Conservation (phyloP, 2,113 vertebrate species). For the Corydoras maculifer region DNA sequence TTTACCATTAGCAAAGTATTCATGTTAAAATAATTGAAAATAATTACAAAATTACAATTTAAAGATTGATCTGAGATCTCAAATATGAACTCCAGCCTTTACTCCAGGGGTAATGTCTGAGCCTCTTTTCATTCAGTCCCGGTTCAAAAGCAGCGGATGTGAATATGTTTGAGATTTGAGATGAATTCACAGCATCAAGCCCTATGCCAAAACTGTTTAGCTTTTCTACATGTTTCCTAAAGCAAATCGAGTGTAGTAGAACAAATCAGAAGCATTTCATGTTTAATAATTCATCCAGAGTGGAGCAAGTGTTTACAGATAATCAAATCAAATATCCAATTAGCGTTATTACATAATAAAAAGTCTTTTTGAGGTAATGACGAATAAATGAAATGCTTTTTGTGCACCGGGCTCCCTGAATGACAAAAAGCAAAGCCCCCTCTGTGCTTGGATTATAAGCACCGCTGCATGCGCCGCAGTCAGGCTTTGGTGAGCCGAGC, state of each 20-base stretch:
- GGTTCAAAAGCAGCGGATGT: too few relatives aligned
- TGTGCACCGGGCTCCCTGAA: neutral
- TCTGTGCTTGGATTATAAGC: conserved; percentile 18
- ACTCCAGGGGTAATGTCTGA: too few relatives aligned
- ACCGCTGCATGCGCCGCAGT: neutral
- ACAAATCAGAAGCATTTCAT: conserved; percentile 3
- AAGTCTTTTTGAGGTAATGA: conserved; percentile 31
- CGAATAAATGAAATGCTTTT: conserved; percentile 15
- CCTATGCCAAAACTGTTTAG: neutral
- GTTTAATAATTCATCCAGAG: conserved; percentile 24
- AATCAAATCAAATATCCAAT: conserved; percentile 48
- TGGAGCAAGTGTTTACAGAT: conserved; percentile 35
- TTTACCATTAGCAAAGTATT: too few relatives aligned
- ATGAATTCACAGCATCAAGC: neutral
- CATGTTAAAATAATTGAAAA: too few relatives aligned
- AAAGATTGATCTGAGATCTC: too few relatives aligned
- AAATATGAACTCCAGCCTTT: too few relatives aligned
- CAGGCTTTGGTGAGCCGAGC: conserved; percentile 3
- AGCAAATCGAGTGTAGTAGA: conserved; percentile 2
- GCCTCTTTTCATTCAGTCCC: too few relatives aligned
- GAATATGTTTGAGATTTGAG: too few relatives aligned
- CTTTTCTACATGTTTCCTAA: neutral
- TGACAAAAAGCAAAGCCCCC: conserved; percentile 1
- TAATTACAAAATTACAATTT: too few relatives aligned
- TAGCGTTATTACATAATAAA: conserved; percentile 40